Conservation (phyloP, 2,113 vertebrate genomes). For the Pyrgilauda ruficollis region DNA sequence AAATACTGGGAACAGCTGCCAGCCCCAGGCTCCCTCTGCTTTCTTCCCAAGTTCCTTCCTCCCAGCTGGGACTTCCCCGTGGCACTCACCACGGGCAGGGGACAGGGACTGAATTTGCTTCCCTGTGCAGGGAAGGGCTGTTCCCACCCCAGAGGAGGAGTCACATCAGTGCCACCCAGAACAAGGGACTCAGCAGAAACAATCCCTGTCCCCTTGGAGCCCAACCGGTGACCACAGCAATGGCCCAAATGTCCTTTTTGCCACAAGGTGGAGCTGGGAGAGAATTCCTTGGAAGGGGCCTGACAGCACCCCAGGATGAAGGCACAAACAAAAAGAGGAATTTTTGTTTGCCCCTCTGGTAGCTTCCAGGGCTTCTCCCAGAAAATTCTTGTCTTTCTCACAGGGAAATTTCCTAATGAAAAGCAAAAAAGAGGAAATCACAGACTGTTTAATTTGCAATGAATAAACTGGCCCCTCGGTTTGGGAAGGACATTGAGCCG, state of each 20-base stretch:
- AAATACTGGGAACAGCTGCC: not conserved
- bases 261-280: conserved; percentile 57
- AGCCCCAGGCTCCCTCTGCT: not conserved
- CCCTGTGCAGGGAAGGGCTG: not conserved
- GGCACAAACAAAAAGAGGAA: not conserved
- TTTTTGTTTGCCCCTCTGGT: not conserved
- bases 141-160: rapidly evolving
- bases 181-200: rapidly evolving
- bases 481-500: too few relatives aligned
- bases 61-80: not conserved
- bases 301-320: not conserved
- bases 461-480: not conserved
- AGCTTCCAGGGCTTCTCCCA: rapidly evolving
- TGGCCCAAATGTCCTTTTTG: not conserved
- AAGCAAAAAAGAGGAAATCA: not conserved
- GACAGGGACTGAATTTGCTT: rapidly evolving
- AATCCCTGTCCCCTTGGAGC: not conserved
- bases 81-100: rapidly evolving
- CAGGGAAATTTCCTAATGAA: rapidly evolving
- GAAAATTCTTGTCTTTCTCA: not conserved
- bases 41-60: not conserved
- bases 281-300: not conserved
- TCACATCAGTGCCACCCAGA: not conserved
- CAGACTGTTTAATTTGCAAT: not conserved
- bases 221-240: not conserved